phyloP scores from a whole-genome alignment of 2,888 invertebrate genomes.

The Portevinia maculata region DNA sequence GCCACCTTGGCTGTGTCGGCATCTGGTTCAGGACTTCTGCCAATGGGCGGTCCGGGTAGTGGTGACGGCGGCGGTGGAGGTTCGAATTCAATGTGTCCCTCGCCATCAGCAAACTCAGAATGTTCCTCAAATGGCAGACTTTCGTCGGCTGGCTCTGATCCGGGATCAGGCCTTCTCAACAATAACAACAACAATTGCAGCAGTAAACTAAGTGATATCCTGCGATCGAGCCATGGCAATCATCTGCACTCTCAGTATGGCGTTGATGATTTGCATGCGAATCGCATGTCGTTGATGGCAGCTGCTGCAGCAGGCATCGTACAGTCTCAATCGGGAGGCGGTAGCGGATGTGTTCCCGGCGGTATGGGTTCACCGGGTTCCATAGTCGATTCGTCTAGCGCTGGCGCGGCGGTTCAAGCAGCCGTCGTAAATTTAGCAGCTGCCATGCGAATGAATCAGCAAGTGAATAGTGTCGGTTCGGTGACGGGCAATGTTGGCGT shows the following conservation, averaged over 20 bases:
- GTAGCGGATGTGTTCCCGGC: slow-evolving; percentile 85
- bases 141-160: slow-evolving; percentile 91
- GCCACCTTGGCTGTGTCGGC: slow-evolving; percentile 87
- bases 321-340: slow-evolving; percentile 83
- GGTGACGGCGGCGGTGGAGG: slow-evolving; percentile 78
- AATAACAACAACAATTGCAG: slow-evolving; percentile 83
- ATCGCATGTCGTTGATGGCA: slow-evolving; percentile 89
- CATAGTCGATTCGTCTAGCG: slow-evolving; percentile 83
- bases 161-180: slow-evolving; percentile 85
- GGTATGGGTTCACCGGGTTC: slow-evolving; percentile 80
- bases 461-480: slow-evolving; percentile 70
- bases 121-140: slow-evolving; percentile 92
- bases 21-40: slow-evolving; percentile 85
- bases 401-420: slow-evolving; percentile 87
- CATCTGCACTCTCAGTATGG: slow-evolving; percentile 85
- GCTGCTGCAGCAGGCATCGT: slow-evolving; percentile 86
- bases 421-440: slow-evolving; percentile 90
- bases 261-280: slow-evolving; percentile 85
- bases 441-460: slow-evolving; percentile 87
- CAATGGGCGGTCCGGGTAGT: slow-evolving; percentile 81
- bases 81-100: slow-evolving; percentile 89
- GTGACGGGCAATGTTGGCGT: slow-evolving; percentile 51
- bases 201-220: slow-evolving; percentile 83
- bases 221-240: slow-evolving; percentile 74
- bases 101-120: slow-evolving; percentile 93